phyloP scores from a whole-genome alignment of 1,140 invertebrate species.

The Phortica variegata region DNA sequence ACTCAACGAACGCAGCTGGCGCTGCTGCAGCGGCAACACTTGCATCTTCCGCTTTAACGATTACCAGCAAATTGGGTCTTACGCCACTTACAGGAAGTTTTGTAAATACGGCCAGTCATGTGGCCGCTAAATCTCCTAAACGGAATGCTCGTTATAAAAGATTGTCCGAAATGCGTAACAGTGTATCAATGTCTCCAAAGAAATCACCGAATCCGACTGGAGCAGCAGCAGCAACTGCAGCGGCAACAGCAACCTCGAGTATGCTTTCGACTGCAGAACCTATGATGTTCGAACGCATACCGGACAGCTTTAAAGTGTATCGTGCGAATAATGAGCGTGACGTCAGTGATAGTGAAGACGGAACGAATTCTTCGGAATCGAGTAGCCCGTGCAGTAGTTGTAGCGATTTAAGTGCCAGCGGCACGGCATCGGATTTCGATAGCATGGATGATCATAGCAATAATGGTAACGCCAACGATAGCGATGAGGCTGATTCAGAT shows the following conservation, averaged over 20 bases:
- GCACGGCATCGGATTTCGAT: conserved; percentile 50
- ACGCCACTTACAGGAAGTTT: conserved; percentile 10
- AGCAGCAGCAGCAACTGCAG: conserved; percentile 6
- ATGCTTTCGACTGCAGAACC: conserved; percentile 21
- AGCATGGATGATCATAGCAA: no score
- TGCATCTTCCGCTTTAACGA: conserved; percentile 25
- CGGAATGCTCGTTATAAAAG: conserved; percentile 44
- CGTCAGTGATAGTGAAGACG: conserved; percentile 49
- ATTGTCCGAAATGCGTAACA: conserved; percentile 28
- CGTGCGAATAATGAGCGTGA: conserved; percentile 48
- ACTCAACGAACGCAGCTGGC: conserved; percentile 9
- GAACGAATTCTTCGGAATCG: conserved; percentile 36
- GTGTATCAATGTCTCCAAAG: conserved; percentile 51
- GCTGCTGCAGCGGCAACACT: conserved; percentile 18
- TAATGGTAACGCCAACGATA: conserved; percentile 45
- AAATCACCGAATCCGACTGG: conserved; percentile 46
- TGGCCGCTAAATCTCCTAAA: conserved; percentile 44
- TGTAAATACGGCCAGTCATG: conserved; percentile 3
- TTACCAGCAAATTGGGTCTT: conserved; percentile 36
- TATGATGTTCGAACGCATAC: conserved; percentile 44
- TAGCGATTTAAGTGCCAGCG: conserved; percentile 47
- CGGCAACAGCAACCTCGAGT: conserved; percentile 3
- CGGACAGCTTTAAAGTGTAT: conserved; percentile 56
- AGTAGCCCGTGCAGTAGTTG: conserved; percentile 56
- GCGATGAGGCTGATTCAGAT: conserved; percentile 39